Conservation (phyloP, 2,888 invertebrate species). For the Hirtodrosophila duncani region DNA sequence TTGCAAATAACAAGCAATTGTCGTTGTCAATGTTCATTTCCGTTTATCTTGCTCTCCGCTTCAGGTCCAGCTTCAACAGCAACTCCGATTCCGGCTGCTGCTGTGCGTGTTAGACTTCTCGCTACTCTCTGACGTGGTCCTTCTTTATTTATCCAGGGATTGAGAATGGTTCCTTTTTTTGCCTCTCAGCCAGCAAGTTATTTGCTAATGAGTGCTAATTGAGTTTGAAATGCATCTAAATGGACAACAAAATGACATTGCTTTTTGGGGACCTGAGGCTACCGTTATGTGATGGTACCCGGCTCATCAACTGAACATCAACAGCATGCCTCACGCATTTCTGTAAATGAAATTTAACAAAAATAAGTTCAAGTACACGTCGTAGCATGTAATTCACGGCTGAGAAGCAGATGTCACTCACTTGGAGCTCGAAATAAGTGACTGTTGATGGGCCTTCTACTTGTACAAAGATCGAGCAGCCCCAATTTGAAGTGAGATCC, state of each 20-base stretch:
- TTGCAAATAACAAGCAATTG: conserved; percentile 76
- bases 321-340: conserved; percentile 50
- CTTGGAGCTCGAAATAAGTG: conserved; percentile 52
- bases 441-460: conserved; percentile 56
- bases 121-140: conserved; percentile 19
- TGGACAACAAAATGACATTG: conserved; percentile 41
- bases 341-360: conserved; percentile 63
- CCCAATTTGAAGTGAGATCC: no score
- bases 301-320: conserved; percentile 19
- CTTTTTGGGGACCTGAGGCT: conserved; percentile 2
- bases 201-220: conserved; percentile 70
- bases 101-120: conserved; percentile 42
- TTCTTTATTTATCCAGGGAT: conserved; percentile 24
- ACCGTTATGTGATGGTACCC: conserved; percentile 32
- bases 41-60: conserved; percentile 49
- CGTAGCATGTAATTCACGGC: conserved; percentile 28
- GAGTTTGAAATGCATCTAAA: conserved; percentile 65
- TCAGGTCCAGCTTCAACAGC: no score
- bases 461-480: conserved; percentile 41
- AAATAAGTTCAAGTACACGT: conserved; percentile 34
- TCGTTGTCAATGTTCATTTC: conserved; percentile 75
- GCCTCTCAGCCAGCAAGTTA: conserved; percentile 41
- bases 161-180: conserved; percentile 48
- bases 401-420: conserved; percentile 61
- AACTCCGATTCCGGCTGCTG: conserved; percentile 7